phyloP scores from a whole-genome alignment of 2,797 vertebrate genomes.

The Enteromius afrohamiltoni region DNA sequence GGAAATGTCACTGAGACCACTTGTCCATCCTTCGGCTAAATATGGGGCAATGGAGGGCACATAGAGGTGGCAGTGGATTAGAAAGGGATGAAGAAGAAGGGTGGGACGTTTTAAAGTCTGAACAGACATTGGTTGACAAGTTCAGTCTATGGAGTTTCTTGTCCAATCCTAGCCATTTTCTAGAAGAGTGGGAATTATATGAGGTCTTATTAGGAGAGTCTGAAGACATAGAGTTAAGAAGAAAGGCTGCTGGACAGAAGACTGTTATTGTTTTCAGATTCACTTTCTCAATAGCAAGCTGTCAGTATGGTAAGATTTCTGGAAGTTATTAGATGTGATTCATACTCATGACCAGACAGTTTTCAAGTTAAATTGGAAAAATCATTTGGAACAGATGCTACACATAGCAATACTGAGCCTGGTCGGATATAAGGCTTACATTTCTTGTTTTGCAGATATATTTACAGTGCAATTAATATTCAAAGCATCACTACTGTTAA shows the following conservation, averaged over 20 bases:
- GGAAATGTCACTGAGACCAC: conserved; percentile 68
- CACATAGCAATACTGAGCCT: background rate
- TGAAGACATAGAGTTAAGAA: conserved; percentile 43
- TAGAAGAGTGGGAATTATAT: conserved; percentile 48
- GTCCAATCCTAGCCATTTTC: conserved; percentile 73
- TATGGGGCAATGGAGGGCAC: conserved; percentile 67
- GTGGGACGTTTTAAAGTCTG: conserved; percentile 51
- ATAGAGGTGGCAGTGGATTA: conserved; percentile 61
- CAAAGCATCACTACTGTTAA: background rate
- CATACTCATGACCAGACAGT: background rate
- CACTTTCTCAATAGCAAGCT: conserved; percentile 49
- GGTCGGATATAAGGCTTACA: no score
- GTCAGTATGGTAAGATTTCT: conserved; percentile 76
- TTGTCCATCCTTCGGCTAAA: conserved; percentile 75
- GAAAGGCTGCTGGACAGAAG: conserved; percentile 48
- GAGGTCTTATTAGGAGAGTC: conserved; percentile 69
- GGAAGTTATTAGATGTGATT: conserved; percentile 10
- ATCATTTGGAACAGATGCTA: background rate
- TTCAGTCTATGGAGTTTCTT: conserved; percentile 51
- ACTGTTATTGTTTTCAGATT: conserved; percentile 33
- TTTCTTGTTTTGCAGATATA: background rate
- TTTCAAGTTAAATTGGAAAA: background rate
- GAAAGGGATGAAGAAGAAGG: conserved; percentile 62
- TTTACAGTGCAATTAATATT: background rate
- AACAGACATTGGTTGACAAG: conserved; percentile 71